A percentile compares a stretch with the other conserved stretches of the same genome.
These are phyloP conservation scores for Hylyphantes graminicola DNA, from an alignment of 1,140 invertebrate species.

Conservation along the genomic window DNA sequence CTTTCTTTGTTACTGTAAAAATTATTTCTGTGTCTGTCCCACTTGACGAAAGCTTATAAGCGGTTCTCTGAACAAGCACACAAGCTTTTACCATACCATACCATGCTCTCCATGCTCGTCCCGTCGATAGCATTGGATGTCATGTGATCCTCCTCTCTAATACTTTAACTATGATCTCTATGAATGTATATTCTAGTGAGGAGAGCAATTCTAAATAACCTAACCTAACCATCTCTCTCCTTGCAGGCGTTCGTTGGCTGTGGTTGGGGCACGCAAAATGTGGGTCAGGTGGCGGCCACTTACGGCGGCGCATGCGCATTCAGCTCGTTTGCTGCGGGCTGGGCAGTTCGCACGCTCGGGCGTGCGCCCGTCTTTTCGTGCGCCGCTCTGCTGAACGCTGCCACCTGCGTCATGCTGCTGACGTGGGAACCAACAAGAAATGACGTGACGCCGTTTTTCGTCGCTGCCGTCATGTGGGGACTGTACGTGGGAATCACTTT, in stretches of 20 bases:
- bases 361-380: conserved; percentile 85
- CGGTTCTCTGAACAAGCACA: no score
- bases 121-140: no score
- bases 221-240: no score
- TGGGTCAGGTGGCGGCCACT: conserved; percentile 95
- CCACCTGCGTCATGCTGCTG: conserved; percentile 79
- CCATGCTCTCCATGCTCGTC: no score
- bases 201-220: no score
- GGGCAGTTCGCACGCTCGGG: conserved; percentile 91
- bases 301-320: conserved; percentile 91
- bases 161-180: no score
- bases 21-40: no score
- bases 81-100: no score
- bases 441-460: conserved; percentile 84
- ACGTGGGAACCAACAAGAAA: conserved; percentile 88
- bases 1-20: no score
- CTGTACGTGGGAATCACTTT: conserved; percentile 97
- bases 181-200: no score
- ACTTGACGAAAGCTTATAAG: no score
- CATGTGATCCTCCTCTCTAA: no score
- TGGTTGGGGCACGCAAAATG: conserved; percentile 86
- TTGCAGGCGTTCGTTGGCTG: conserved; percentile 92
- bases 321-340: conserved; percentile 88
- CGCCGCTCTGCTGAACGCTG: conserved; percentile 81
- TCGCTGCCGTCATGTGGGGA: conserved; percentile 93